Evolutionary conservation across 2,797 vertebrate genomes (phyloP).

Genomic region (Sebastes melanostomus): DNA sequence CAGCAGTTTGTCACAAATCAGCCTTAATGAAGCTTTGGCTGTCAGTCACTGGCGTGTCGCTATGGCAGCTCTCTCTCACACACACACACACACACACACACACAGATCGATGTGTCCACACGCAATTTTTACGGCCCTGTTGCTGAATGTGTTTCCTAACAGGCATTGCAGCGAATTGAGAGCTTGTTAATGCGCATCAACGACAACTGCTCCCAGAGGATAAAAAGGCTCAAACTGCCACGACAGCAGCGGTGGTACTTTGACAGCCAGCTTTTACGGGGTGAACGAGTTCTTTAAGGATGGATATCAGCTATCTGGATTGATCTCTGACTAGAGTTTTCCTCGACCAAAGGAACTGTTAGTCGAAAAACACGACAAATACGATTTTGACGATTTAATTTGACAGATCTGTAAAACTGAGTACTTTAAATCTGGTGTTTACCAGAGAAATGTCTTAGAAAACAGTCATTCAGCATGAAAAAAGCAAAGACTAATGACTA

Average conservation of each 20-base stretch:
- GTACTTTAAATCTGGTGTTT: no score
- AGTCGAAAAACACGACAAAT: background rate
- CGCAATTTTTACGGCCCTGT: background rate
- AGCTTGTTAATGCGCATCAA: constrained; percentile 36
- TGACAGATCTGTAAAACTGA: no score
- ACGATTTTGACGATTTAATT: no score
- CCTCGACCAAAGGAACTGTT: no score
- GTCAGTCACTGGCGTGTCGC: background rate
- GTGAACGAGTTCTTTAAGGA: background rate
- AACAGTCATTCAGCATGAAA: no score
- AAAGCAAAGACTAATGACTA: no score
- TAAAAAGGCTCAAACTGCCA: constrained; percentile 7
- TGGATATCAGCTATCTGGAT: background rate
- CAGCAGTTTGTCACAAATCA: constrained; percentile 12
- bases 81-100: background rate
- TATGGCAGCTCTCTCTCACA: background rate
- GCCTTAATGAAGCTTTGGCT: constrained; percentile 19
- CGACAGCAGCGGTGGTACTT: background rate
- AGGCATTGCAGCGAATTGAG: constrained; percentile 23
- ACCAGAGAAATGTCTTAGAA: no score
- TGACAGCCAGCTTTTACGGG: background rate
- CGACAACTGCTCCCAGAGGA: background rate
- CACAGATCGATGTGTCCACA: background rate
- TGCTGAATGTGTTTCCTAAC: constrained; percentile 15
- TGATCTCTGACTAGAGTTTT: background rate